A percentile compares a stretch with the other conserved stretches of the same genome.
Conservation (phyloP, 2,888 invertebrate species). For the Cantharis flavilabris region DNA sequence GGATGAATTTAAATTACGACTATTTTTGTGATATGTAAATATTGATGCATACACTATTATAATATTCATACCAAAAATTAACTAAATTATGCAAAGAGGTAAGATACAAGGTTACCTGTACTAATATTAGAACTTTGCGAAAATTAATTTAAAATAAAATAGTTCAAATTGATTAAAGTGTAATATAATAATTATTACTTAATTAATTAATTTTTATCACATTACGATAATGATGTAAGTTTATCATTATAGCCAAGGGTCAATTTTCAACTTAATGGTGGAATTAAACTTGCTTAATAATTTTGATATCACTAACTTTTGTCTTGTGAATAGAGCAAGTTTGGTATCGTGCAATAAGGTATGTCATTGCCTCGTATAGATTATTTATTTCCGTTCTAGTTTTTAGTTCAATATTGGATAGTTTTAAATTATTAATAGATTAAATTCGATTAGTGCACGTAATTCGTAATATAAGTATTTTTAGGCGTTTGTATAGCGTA, state of each 20-base stretch:
- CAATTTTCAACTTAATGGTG: neutral
- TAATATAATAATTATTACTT: neutral
- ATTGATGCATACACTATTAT: neutral
- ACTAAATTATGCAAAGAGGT: neutral
- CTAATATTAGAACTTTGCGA: neutral
- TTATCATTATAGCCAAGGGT: neutral
- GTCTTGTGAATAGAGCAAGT: neutral
- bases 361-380: neutral
- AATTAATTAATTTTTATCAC: neutral
- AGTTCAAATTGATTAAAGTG: neutral
- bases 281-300: neutral
- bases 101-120: neutral
- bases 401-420: neutral
- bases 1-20: neutral
- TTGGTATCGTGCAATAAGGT: neutral
- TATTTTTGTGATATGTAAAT: neutral
- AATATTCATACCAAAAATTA: neutral
- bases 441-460: neutral
- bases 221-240: neutral
- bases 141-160: neutral
- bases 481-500: neutral
- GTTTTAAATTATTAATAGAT: neutral
- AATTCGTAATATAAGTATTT: neutral
- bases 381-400: neutral
- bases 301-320: neutral